Percentiles rank a stretch among this genome's conserved stretches.
phyloP scores from a whole-genome alignment of 2,888 invertebrate genomes.

The Dendrolimus pini region DNA sequence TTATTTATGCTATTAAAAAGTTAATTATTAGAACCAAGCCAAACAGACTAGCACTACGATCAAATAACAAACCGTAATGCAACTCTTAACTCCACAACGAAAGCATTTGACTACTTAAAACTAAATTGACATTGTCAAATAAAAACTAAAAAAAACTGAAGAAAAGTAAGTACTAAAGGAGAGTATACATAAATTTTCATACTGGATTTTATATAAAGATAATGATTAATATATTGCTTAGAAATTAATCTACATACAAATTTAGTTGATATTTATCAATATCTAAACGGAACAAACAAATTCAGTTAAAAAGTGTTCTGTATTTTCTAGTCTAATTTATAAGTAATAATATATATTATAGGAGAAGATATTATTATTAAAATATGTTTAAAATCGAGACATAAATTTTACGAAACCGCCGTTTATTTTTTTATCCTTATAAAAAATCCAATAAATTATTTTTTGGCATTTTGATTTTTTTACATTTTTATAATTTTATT shows the following conservation, averaged over 20 bases:
- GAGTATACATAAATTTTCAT: slow-evolving; percentile 22
- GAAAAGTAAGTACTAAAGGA: slow-evolving; percentile 7
- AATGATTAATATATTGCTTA: not conserved
- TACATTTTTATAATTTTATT: slow-evolving; percentile 50
- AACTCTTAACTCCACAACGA: not conserved
- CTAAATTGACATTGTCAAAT: not conserved
- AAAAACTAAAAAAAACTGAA: not conserved
- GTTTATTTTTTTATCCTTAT: slow-evolving; percentile 13
- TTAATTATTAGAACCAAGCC: no score
- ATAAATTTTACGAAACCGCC: not conserved
- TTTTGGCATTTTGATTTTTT: slow-evolving; percentile 60
- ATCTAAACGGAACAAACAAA: not conserved
- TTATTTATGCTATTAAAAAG: no score
- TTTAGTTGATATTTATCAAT: not conserved
- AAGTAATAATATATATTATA: not conserved
- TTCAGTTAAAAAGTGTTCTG: not conserved
- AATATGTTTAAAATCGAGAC: not conserved
- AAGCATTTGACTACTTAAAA: not conserved
- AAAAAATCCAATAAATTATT: slow-evolving; percentile 39
- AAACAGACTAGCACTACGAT: not conserved
- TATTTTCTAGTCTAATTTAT: not conserved
- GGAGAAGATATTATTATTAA: not conserved
- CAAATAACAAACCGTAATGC: not conserved
- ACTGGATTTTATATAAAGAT: slow-evolving; percentile 25
- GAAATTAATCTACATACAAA: not conserved